Percentiles rank a stretch among this genome's conserved stretches.
Evolutionary conservation across 2,113 vertebrate species (phyloP).

Genomic region (Calidris pygmaea): DNA sequence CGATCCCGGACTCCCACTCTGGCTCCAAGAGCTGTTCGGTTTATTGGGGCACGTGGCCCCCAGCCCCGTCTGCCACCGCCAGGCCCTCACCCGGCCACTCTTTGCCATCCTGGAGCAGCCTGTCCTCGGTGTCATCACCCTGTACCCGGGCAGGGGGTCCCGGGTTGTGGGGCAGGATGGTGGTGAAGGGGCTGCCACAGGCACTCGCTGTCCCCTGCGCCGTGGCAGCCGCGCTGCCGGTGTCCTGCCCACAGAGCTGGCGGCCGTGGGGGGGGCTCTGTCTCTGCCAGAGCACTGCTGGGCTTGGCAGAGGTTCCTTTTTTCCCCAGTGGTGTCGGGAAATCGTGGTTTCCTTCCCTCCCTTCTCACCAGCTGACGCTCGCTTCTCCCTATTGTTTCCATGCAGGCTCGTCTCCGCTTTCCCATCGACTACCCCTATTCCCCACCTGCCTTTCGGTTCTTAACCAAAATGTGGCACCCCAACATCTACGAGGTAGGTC

Average conservation of each 20-base stretch:
- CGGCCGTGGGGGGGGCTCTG: rapidly evolving
- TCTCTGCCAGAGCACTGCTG: neutral
- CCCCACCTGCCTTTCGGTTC: conserved; percentile 93
- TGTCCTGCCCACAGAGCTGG: neutral
- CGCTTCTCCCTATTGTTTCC: neutral
- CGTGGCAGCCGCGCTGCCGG: rapidly evolving
- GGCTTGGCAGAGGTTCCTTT: neutral
- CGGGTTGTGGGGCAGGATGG: neutral
- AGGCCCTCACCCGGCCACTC: rapidly evolving
- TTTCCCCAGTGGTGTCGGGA: neutral
- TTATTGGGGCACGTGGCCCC: neutral
- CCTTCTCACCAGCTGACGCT: neutral
- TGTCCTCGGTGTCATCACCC: neutral
- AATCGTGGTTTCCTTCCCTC: neutral
- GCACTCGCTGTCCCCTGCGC: neutral
- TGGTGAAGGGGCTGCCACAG: neutral
- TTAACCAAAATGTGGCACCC: conserved; percentile 99
- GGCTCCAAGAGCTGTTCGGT: rapidly evolving
- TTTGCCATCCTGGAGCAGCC: neutral
- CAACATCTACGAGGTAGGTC: conserved; percentile 93
- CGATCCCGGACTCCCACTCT: neutral
- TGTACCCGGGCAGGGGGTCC: neutral
- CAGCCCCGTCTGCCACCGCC: neutral
- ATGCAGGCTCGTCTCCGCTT: conserved; percentile 91
- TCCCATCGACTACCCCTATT: conserved; percentile 94